Evolutionary conservation across 2,888 invertebrate genomes (phyloP), one percentile per base, ranked within the genome.

Genomic region (Hetaerina titia): DNA sequence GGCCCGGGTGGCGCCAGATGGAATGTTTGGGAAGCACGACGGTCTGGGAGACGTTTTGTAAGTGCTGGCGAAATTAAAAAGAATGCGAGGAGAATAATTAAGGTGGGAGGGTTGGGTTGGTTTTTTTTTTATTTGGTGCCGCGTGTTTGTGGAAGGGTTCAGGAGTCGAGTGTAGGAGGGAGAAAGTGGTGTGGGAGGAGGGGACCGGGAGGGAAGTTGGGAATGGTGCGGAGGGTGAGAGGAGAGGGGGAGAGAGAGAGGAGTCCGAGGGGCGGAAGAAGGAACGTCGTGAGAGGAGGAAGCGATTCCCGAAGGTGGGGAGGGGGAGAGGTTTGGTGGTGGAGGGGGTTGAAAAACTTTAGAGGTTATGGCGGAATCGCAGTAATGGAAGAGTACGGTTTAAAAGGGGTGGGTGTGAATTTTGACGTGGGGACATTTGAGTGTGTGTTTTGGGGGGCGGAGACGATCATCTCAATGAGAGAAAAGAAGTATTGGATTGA

Each of bases 121-220:
- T 69, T 19, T 7, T 69, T 7, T 69, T n/a, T 69, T n/a, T 69
- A 8, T 22, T 22, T 17, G 60, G 81, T 15, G 81, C 31, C 22
- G 25, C 31, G 81, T 4, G 25, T 60, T 60, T 11, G 25, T 31
- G 81, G 81, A 81, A 81, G 81, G 81, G 81, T 31, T 81, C 31
- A 11, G 81, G 81, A 69, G n/a, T 90, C 64, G 64, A 64, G 56
- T 92, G 92, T 64, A 56, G 56, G 56, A 19, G 89, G 58, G 56
- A 89, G 89, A 89, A 89, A 89, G 58, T 58, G 56, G 57, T 89
- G 19, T n/a, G 89, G 97, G 97, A 97, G 97, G 95, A 96, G 96
- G 96, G 96, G 96, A 96, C 96, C 96, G 97, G 97, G 97, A 97
- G 97, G 97, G 97, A 97, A 97, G 97, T 97, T 97, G 97, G 97